Evolutionary conservation across 2,797 vertebrate species (phyloP), one percentile per base, ranked within the genome.

Genomic region (Spinus pinus): DNA sequence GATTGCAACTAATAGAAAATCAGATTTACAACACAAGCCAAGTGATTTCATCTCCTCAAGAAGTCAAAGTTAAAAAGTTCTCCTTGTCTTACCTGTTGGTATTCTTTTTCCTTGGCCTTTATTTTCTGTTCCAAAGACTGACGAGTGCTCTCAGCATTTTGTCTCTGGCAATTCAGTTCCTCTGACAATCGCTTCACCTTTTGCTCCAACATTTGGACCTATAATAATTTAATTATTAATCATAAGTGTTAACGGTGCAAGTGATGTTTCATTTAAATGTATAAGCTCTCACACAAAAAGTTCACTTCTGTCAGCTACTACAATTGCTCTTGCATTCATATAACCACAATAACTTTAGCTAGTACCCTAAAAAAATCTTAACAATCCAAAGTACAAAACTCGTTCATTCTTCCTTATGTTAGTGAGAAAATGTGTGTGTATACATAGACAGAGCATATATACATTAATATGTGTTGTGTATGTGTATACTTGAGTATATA

Each of bases 111-210:
- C 81, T 98, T 98, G 88, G 98, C 98, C 85, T 99, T 99, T 67
- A 99, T 96, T 96, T 98, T 99, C 97, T 99, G 98, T 95, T 99
- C 98, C 96, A 99, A 95, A 62, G 98, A 97, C 73, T 95, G 96
- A 70, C 93, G 98, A 96, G 98, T 94, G 46, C 98, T 99, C 87
- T 99, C 98, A 67, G 98, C 98, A n/a, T 99, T 99, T 97, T 99
- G 99, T 74, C 98, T 98, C 95, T 99, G 98, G 94, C 99, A 99
- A 73, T 90, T 98, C 97, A 99, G 97, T 96, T 99, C 99, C 84
- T 99, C 99, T 2, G 98, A 98, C 49, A 97, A 69, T 51, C 70
- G 91, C 94, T 98, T 99, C 91, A 99, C 92, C 95, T 99, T 99
- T 86, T 99, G 98, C 93, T 99, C 99, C 84, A 98, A 66, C 28